A percentile compares a stretch with the other conserved stretches of the same genome.
Conservation (phyloP, 2,888 invertebrate species). For the Molorchus minor region DNA sequence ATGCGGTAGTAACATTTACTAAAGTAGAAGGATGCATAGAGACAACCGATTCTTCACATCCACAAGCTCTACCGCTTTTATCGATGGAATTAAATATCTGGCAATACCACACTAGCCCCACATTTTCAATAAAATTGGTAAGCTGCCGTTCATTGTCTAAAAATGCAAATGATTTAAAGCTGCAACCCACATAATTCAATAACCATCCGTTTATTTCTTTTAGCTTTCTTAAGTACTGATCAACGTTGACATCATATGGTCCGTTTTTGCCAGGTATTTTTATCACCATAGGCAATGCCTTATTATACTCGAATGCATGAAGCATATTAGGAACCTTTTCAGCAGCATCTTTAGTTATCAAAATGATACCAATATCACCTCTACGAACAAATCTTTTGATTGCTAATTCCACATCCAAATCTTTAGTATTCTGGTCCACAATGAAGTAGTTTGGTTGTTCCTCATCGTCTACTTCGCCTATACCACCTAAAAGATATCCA, state of each 20-base stretch:
- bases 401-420: conserved; percentile 29
- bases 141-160: too few species aligned
- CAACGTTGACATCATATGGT: conserved; percentile 32
- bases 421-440: conserved; percentile 31
- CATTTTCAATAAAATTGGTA: too few species aligned
- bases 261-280: conserved; percentile 44
- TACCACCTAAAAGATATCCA: conserved; percentile 46
- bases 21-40: too few species aligned
- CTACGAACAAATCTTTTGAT: conserved; percentile 33
- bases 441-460: conserved; percentile 41
- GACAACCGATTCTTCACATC: too few species aligned
- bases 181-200: too few species aligned
- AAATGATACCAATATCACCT: conserved; percentile 41
- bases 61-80: too few species aligned
- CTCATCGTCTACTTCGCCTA: conserved; percentile 39
- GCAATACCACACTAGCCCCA: too few species aligned
- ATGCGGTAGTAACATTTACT: too few species aligned
- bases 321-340: conserved; percentile 33
- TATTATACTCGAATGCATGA: conserved; percentile 31
- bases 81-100: too few species aligned
- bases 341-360: conserved; percentile 44
- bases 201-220: too few species aligned
- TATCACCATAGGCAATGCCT: conserved; percentile 38
- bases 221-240: too few species aligned
- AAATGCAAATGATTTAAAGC: too few species aligned